phyloP scores from a whole-genome alignment of 1,140 invertebrate genomes.

The Diploscapter pachys region DNA sequence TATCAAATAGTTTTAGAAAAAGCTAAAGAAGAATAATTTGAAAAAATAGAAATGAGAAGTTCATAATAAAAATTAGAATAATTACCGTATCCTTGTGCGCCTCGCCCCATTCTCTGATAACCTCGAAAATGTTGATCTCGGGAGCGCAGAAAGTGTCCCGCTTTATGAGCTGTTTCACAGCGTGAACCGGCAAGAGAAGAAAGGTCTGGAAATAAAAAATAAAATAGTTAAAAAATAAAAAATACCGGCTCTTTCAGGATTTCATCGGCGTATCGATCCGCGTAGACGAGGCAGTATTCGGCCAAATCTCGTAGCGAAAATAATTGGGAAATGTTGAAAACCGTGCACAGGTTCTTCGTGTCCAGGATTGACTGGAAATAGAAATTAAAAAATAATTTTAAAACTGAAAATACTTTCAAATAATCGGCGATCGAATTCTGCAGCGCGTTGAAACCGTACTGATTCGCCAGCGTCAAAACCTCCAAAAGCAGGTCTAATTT shows the following conservation, averaged over 20 bases:
- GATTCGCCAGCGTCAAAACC: slow-evolving; percentile 81
- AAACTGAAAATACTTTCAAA: slow-evolving; percentile 73
- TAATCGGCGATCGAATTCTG: slow-evolving; percentile 86
- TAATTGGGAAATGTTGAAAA: slow-evolving; percentile 81
- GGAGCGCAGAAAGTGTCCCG: slow-evolving; percentile 90
- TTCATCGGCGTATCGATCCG: slow-evolving; percentile 80
- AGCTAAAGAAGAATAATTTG: slow-evolving; percentile 2
- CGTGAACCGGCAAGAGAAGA: slow-evolving; percentile 72
- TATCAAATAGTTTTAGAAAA: too few relatives aligned
- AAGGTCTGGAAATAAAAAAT: slow-evolving; percentile 64
- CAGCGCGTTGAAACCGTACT: slow-evolving; percentile 86
- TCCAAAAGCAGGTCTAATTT: slow-evolving; percentile 76
- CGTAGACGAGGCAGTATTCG: slow-evolving; percentile 70
- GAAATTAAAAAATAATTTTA: slow-evolving; percentile 15
- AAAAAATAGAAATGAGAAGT: slow-evolving; percentile 19
- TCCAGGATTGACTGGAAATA: slow-evolving; percentile 21
- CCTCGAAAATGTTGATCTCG: slow-evolving; percentile 88
- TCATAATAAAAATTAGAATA: not conserved
- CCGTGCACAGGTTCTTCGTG: slow-evolving; percentile 60
- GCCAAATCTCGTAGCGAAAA: slow-evolving; percentile 69
- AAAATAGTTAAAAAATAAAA: slow-evolving; percentile 8
- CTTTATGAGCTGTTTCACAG: slow-evolving; percentile 72
- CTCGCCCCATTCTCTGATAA: slow-evolving; percentile 74
- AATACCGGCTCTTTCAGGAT: slow-evolving; percentile 74
- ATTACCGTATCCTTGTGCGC: slow-evolving; percentile 16